Evolutionary conservation across 2,888 invertebrate genomes (phyloP), one percentile per base, ranked within the genome.

Genomic region (Lamellibrachia columna): DNA sequence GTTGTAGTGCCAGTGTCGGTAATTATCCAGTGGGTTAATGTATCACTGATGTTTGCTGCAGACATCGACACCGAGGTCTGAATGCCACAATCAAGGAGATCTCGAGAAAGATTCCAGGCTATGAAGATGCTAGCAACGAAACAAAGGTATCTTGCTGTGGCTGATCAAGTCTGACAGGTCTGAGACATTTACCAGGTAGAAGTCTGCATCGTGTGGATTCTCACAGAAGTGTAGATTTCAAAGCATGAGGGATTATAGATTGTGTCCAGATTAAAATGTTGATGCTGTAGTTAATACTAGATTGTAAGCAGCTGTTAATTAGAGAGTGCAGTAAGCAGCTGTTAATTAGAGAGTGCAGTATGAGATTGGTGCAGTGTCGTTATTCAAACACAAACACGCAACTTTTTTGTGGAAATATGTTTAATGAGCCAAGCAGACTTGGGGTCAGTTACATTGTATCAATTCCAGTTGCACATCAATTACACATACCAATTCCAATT

Each of bases 61-160:
- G 96, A 92, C 95, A 95, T 15, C 93, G 96, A 11, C 96, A 96
- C 92, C 96, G 95, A 92, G 95, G 95, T 3, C 93, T 96, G 93
- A 96, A 96, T 93, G 95, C 95, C 92, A 95, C 95, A 4, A 94
- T 96, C 93, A 95, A 95, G 92, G 94, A 94, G 90, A 95, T 96
- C 7, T 95, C 95, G 92, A 93, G 94, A 55, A 93, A 93, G 90
- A 95, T 96, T 28, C 96, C 96, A 28, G 96, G 96, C 40, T 95
- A 94, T 93, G 95, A 95, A 91, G 95, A 95, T 75, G 94, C 94
- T 92, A 94, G 94, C 8, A 95, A 95, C 92, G 96, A 96, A 94
- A 96, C 96, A n/a, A 96, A 96, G 95, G 96, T 92, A 75, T 75
- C 75, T 75, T n/a, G n/a, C n/a, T 22, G 75, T 22, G 22, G n/a